Base-by-base conservation (phyloP, 35 echinoderm and acorn worm species). In the Ophiothrix spiculata region DNA sequence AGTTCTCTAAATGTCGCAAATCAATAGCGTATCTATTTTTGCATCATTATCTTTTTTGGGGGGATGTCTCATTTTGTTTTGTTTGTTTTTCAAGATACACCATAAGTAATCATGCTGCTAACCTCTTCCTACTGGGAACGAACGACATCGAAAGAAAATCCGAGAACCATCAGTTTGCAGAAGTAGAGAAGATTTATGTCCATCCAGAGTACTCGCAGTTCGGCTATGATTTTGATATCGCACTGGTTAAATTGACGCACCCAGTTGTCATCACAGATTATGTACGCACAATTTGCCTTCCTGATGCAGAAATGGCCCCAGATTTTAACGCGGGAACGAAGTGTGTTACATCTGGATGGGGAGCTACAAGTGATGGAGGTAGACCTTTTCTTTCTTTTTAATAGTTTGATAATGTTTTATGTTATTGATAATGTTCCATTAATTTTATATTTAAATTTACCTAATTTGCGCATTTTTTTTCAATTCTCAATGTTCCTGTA, bases 201-300 rank as follows among this genome's bases (percentile, higher is more conserved):
- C 60, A 69, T n/a, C 60, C 60, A 2, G 60, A 69, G 29, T 69
- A 69, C 25, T 25, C 3, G 17, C 3, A 15, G 29, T 4, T 4
- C 16, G 23, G 17, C 29, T 28, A 69, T 25, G 60, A 69, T 28
- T 69, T 69, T 69, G 90, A 91, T 63, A 81, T 91, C 36, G 83
- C 90, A 0, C 78, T 91, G 35, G 37, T 91, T 10, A 75, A 54
- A n/a, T 39, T 91, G 36, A 25, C 37, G 4, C 15, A 25, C 6
- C 83, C 90, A 2, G 56, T 86, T 4, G 45, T 75, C 25, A 38
- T 91, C 2, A 86, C 75, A 0, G 56, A 91, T 40, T 80, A 86
- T 38, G 83, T 86, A 21, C 73, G 45, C 33, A 80, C 84, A 0
- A 73, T 79, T n/a, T 91, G 90, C 45, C 14, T 86, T 0, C 90